A percentile compares a stretch with the other conserved stretches of the same genome.
Evolutionary conservation across 1,140 invertebrate species (phyloP).

Genomic region (Lamellibrachia luymesi): DNA sequence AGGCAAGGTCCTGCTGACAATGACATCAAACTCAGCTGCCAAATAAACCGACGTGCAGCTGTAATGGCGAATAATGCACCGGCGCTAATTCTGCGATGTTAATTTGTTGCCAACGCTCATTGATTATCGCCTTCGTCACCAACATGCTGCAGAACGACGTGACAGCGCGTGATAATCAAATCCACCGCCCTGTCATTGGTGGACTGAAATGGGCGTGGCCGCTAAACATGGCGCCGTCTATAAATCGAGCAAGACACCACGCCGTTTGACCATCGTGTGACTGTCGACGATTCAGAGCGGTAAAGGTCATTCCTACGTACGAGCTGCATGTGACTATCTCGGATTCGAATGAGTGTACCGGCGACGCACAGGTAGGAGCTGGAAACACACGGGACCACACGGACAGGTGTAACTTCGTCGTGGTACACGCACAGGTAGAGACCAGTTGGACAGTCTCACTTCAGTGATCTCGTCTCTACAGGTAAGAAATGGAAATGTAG

Average conservation of each 20-base stretch:
- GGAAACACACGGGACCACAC: neutral
- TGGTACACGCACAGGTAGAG: neutral
- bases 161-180: neutral
- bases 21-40: neutral
- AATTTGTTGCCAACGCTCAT: neutral
- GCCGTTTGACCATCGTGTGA: neutral
- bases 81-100: neutral
- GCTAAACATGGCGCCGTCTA: neutral
- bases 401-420: neutral
- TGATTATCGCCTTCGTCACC: neutral
- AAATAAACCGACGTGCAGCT: neutral
- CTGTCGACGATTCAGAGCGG: neutral
- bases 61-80: neutral
- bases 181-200: neutral
- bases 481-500: neutral
- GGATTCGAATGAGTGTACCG: neutral
- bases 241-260: neutral
- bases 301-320: neutral
- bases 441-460: neutral
- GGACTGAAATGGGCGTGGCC: neutral
- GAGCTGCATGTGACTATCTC: neutral
- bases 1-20: neutral
- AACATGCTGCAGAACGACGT: neutral
- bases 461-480: neutral
- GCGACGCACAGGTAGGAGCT: neutral